Evolutionary conservation across 2,797 vertebrate genomes (phyloP), one percentile per base, ranked within the genome.

Genomic region (Meriones psammophilus): DNA sequence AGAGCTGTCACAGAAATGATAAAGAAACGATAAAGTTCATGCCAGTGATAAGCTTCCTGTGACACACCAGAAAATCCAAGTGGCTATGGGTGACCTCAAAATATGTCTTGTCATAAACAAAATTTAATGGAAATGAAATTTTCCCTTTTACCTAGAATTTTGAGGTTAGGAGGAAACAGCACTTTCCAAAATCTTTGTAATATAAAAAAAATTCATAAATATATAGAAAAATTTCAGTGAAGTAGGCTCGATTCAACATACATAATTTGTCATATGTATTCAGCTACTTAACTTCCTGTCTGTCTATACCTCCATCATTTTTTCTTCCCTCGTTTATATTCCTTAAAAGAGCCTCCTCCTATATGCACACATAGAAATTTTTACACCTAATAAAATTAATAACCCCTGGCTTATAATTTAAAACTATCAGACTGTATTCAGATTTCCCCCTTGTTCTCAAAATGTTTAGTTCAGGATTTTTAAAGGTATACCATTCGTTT

Each of bases 41-140:
- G 69, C 26, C 22, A 24, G 4, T 18, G 0, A 33, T 2, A 89
- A 13, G 20, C 20, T 54, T 94, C 33, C 30, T 42, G 26, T 77
- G 83, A 26, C 5, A 64, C 13, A 0, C 13, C 22, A 64, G 56
- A 54, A 80, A 95, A 81, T 80, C 54, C 12, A 14, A 24, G 42
- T 88, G 66, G 33, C 26, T 95, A 46, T 92, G 24, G 74, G 56
- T 68, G 33, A 81, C 50, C 56, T n/a, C 54, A 94, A 46, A 74
- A 56, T 88, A 46, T 9, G 2, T 94, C 92, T 66, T 46, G 8
- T 74, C 68, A 94, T 73, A 62, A 85, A 79, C 79, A 20, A 90
- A 85, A 81, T 64, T 71, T 56, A 85, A 92, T 46, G 76, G 22
- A 30, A 88, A 73, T 80, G 42, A 79, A 36, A 88, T 68, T 76